A percentile compares a stretch with the other conserved stretches of the same genome.
Evolutionary conservation across 2,888 invertebrate genomes (phyloP).

Genomic region (Steromphala cineraria): DNA sequence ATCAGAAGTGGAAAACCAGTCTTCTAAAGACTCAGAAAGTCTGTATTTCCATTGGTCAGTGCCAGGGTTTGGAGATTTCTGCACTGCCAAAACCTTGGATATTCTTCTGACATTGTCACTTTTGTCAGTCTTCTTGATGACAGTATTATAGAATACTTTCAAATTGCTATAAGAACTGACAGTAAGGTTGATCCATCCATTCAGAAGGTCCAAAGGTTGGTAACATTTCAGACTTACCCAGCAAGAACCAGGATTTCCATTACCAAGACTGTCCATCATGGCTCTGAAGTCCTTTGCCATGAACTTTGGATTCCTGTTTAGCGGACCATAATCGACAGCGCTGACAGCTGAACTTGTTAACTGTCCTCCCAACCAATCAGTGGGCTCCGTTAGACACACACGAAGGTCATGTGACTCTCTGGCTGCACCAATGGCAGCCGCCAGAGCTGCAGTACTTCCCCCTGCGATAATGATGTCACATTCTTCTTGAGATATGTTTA

Average conservation of each 20-base stretch:
- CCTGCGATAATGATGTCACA: constrained; percentile 43
- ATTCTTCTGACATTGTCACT: constrained; percentile 3
- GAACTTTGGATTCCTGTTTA: constrained; percentile 26
- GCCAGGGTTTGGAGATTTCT: constrained; percentile 14
- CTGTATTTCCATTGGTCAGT: constrained; percentile 25
- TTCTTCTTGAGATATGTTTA: not conserved
- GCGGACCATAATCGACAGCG: constrained; percentile 35
- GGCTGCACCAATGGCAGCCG: constrained; percentile 35
- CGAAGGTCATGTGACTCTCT: not conserved
- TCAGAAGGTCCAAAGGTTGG: constrained; percentile 28
- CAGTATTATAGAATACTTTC: constrained; percentile 36
- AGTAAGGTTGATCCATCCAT: constrained; percentile 32
- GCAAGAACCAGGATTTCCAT: constrained; percentile 37
- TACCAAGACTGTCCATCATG: constrained; percentile 34
- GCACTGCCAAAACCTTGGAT: constrained; percentile 23
- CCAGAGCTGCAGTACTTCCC: constrained; percentile 40
- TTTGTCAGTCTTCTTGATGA: constrained; percentile 27
- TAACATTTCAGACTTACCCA: constrained; percentile 41
- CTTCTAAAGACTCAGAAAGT: constrained; percentile 25
- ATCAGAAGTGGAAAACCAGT: constrained; percentile 33
- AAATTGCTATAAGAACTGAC: constrained; percentile 26
- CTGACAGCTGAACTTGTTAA: constrained; percentile 36
- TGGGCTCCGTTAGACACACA: constrained; percentile 40
- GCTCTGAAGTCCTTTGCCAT: constrained; percentile 30
- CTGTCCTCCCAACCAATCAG: constrained; percentile 45